These are phyloP conservation scores for Drosophila nigromelanica DNA, from an alignment of 1,140 invertebrate genomes.

Conservation along the genomic window DNA sequence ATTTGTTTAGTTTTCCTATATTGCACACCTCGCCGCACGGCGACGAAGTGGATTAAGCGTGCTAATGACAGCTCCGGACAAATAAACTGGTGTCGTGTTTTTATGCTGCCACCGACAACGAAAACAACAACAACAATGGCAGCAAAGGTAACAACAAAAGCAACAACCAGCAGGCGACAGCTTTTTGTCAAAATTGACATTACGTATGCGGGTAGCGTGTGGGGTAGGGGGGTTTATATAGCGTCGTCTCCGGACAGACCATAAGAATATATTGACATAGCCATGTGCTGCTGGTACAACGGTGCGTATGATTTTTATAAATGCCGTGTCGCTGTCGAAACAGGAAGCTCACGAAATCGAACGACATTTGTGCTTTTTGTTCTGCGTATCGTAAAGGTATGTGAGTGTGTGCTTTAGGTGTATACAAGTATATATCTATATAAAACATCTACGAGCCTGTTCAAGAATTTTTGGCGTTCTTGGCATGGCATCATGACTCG, in stretches of 20 bases:
- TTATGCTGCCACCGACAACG: conserved; percentile 33
- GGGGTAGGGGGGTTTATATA: too few relatives aligned
- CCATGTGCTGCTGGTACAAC: conserved; percentile 75
- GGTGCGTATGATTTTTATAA: conserved; percentile 80
- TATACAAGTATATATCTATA: neutral
- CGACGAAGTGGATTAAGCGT: conserved; percentile 69
- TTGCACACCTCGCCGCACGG: conserved; percentile 30
- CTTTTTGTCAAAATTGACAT: conserved; percentile 77
- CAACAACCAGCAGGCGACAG: conserved; percentile 51
- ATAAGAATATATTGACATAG: conserved; percentile 75
- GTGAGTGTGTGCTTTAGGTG: conserved; percentile 10
- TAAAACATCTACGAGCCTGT: neutral
- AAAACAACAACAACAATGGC: conserved; percentile 7
- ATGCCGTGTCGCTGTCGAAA: conserved; percentile 73
- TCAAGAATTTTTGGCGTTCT: conserved; percentile 1
- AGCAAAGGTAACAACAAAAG: conserved; percentile 12
- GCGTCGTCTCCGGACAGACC: conserved; percentile 48
- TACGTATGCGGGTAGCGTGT: conserved; percentile 57
- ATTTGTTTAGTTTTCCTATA: conserved; percentile 58
- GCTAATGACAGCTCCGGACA: conserved; percentile 66
- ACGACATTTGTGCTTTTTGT: conserved; percentile 63
- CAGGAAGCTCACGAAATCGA: conserved; percentile 71
- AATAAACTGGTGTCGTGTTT: conserved; percentile 55
- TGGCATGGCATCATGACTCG: conserved; percentile 48
- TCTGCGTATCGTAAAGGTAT: conserved; percentile 30